Evolutionary conservation across 2,113 vertebrate genomes (phyloP).

Genomic region (Psilopsiagon aurifrons): DNA sequence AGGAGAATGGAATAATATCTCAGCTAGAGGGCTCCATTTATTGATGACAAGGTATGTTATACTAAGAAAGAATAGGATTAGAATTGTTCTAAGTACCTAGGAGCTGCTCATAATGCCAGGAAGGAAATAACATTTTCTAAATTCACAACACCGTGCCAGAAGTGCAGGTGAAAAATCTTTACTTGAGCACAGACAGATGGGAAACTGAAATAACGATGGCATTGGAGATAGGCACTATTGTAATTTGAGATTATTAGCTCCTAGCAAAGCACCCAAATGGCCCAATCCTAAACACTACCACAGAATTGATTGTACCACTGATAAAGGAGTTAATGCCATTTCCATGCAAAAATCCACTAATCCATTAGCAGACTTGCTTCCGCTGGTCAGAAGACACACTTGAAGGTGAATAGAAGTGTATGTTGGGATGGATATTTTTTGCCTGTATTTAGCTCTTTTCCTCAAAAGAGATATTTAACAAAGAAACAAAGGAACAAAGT

Average conservation of each 20-base stretch:
- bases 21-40: conserved; percentile 57
- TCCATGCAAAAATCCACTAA: neutral
- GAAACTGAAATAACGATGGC: conserved; percentile 3
- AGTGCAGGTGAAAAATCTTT: conserved; percentile 57
- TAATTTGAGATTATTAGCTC: conserved; percentile 55
- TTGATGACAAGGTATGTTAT: conserved; percentile 45
- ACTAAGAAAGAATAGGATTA: conserved; percentile 45
- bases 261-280: neutral
- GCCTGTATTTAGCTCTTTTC: neutral
- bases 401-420: neutral
- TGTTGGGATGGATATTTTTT: neutral
- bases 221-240: neutral
- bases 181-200: conserved; percentile 52
- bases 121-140: conserved; percentile 60
- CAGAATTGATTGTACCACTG: neutral
- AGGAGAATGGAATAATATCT: conserved; percentile 58
- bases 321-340: neutral
- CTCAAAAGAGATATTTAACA: neutral
- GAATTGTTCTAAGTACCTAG: conserved; percentile 51
- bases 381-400: neutral
- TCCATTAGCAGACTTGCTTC: neutral
- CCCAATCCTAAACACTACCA: neutral
- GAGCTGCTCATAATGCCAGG: neutral
- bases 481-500: neutral
- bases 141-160: neutral